These are phyloP conservation scores for Chromobotia macracanthus DNA, from an alignment of 2,797 vertebrate species.

Conservation along the genomic window DNA sequence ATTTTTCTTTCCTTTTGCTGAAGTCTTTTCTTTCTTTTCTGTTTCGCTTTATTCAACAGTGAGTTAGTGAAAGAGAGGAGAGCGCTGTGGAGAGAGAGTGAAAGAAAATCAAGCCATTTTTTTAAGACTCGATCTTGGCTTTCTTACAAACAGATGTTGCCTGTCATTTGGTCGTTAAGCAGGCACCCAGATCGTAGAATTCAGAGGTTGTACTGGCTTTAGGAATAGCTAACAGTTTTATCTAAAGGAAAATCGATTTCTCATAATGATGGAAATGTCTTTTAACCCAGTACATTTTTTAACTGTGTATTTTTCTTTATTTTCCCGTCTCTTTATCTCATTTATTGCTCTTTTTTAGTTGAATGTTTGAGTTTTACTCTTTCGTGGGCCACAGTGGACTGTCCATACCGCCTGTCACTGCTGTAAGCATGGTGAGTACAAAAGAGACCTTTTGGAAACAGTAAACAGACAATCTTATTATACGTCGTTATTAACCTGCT, in stretches of 20 bases:
- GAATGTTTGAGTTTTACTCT: constrained; percentile 47
- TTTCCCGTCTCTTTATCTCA: constrained; percentile 29
- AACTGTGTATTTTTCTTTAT: constrained; percentile 25
- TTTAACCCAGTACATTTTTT: constrained; percentile 57
- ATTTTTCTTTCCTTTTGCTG: constrained; percentile 74
- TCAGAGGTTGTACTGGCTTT: constrained; percentile 70
- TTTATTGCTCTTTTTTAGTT: constrained; percentile 24
- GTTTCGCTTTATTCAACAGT: constrained; percentile 71
- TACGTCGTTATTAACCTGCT: constrained; percentile 63
- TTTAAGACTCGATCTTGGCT: constrained; percentile 82
- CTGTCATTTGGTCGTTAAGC: constrained; percentile 86
- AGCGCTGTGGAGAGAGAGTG: constrained; percentile 61
- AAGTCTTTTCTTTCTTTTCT: constrained; percentile 68
- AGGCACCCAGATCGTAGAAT: constrained; percentile 79
- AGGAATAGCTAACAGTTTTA: constrained; percentile 61
- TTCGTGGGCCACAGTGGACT: constrained; percentile 57
- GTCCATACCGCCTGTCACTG: constrained; percentile 54
- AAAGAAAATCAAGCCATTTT: constrained; percentile 75
- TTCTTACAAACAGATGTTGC: constrained; percentile 92
- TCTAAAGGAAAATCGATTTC: constrained; percentile 59
- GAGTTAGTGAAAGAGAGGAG: constrained; percentile 67
- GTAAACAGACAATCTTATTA: constrained; percentile 66
- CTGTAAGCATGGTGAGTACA: constrained; percentile 56
- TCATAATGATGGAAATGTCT: constrained; percentile 60
- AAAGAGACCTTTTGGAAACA: constrained; percentile 59